Conservation (phyloP, 2,113 vertebrate species). For the Grantiella picta region DNA sequence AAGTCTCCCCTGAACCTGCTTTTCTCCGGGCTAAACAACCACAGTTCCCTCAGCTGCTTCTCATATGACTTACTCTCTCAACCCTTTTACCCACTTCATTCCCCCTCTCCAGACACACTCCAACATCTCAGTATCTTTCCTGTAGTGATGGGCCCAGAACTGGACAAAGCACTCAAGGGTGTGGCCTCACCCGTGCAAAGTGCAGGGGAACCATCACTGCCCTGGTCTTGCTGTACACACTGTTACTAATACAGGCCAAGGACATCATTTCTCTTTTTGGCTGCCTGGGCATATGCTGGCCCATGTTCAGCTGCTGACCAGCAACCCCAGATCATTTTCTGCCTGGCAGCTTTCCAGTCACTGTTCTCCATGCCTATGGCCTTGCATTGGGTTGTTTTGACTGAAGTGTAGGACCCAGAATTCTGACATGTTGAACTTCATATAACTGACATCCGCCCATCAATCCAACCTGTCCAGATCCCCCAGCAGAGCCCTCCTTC, state of each 20-base stretch:
- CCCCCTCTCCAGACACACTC: fast-evolving
- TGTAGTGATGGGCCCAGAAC: not conserved
- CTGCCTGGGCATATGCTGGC: no score
- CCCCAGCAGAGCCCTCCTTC: not conserved
- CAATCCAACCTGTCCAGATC: not conserved
- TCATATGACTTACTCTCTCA: not conserved
- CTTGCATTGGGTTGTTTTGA: not conserved
- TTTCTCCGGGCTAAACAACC: not conserved
- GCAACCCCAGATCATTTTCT: not conserved
- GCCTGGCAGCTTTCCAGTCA: not conserved
- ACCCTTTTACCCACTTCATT: not conserved
- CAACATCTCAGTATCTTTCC: not conserved
- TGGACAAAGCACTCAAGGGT: no score
- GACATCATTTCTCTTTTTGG: not conserved
- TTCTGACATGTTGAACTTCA: not conserved
- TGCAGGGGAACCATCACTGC: no score
- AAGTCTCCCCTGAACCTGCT: not conserved
- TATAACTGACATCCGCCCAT: not conserved
- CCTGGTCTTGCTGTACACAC: not conserved
- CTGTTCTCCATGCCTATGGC: not conserved
- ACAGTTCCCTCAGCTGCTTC: not conserved
- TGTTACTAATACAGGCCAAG: not conserved
- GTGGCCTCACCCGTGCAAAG: not conserved
- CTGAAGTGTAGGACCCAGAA: not conserved
- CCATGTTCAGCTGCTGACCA: not conserved